Percentiles rank a stretch among this genome's conserved stretches.
phyloP scores from a whole-genome alignment of 2,888 invertebrate species.

The Phaedon cochleariae region DNA sequence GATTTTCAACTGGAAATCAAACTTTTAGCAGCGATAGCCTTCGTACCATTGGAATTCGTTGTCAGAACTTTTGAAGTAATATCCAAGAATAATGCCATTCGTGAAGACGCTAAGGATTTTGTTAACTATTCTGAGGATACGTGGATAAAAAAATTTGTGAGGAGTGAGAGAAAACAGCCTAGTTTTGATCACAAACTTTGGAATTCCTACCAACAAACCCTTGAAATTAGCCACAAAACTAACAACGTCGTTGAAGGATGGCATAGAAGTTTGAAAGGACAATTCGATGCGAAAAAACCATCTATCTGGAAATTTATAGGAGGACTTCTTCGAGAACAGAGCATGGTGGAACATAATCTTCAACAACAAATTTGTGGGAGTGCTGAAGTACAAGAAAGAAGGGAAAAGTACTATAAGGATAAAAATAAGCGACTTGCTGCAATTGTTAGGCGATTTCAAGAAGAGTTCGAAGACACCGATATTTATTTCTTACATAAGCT shows the following conservation, averaged over 20 bases:
- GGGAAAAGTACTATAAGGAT: too few species aligned
- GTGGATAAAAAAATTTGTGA: background rate
- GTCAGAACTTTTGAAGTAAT: conserved; percentile 13
- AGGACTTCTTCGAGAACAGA: background rate
- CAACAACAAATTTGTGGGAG: background rate
- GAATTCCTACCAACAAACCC: too few species aligned
- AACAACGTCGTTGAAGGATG: background rate
- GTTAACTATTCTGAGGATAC: background rate
- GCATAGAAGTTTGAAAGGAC: background rate
- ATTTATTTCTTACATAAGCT: too few species aligned
- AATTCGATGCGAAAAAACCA: background rate
- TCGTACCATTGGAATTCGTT: conserved; percentile 10
- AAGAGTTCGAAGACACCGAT: too few species aligned
- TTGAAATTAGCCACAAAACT: background rate
- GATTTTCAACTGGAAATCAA: conserved; percentile 11
- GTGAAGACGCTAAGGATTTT: background rate
- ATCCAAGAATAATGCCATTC: too few species aligned
- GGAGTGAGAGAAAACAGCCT: background rate
- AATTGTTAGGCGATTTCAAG: background rate
- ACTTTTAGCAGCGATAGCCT: conserved; percentile 7
- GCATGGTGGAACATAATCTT: background rate
- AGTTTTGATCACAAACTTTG: too few species aligned
- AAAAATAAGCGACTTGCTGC: too few species aligned
- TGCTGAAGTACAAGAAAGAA: background rate
- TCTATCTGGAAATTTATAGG: too few species aligned